Conservation (phyloP, 2,797 vertebrate genomes). For the Acanthopagrus latus region DNA sequence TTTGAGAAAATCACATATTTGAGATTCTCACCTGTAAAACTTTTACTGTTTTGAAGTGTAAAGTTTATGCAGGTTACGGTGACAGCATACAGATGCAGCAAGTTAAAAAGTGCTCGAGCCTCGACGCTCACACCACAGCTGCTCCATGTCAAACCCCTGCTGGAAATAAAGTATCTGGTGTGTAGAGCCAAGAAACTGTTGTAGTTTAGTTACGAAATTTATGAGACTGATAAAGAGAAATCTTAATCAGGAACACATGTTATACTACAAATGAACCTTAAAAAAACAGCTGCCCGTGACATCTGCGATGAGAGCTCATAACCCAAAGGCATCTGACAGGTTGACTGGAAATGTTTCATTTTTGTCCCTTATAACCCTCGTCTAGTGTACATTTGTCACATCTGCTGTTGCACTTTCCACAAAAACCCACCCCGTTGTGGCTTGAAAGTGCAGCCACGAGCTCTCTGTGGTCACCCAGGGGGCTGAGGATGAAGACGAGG, state of each 20-base stretch:
- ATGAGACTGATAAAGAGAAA: slow-evolving; percentile 73
- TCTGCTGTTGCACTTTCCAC: slow-evolving; percentile 47
- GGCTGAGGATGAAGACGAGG: slow-evolving; percentile 53
- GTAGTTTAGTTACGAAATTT: slow-evolving; percentile 70
- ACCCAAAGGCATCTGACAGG: slow-evolving; percentile 52
- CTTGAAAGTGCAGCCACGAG: slow-evolving; percentile 32
- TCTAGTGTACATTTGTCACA: slow-evolving; percentile 40
- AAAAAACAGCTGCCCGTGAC: slow-evolving; percentile 47
- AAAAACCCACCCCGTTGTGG: slow-evolving; percentile 28
- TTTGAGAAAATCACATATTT: slow-evolving; percentile 31
- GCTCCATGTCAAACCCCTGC: slow-evolving; percentile 58
- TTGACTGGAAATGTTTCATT: slow-evolving; percentile 48
- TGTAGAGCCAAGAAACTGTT: slow-evolving; percentile 68
- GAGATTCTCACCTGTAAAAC: slow-evolving; percentile 21
- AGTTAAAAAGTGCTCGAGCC: slow-evolving; percentile 33
- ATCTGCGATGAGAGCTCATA: slow-evolving; percentile 42
- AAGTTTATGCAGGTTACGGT: slow-evolving; percentile 48
- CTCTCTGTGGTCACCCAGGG: slow-evolving; percentile 40
- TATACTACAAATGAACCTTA: slow-evolving; percentile 38
- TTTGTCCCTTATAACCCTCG: slow-evolving; percentile 10
- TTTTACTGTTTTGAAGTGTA: slow-evolving; percentile 28
- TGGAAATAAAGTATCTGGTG: slow-evolving; percentile 65
- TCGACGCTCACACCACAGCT: slow-evolving; percentile 65
- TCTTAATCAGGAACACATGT: slow-evolving; percentile 69
- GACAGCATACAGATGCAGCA: slow-evolving; percentile 46